phyloP scores from a whole-genome alignment of 2,888 invertebrate genomes.

The Nephrotoma appendiculata region DNA sequence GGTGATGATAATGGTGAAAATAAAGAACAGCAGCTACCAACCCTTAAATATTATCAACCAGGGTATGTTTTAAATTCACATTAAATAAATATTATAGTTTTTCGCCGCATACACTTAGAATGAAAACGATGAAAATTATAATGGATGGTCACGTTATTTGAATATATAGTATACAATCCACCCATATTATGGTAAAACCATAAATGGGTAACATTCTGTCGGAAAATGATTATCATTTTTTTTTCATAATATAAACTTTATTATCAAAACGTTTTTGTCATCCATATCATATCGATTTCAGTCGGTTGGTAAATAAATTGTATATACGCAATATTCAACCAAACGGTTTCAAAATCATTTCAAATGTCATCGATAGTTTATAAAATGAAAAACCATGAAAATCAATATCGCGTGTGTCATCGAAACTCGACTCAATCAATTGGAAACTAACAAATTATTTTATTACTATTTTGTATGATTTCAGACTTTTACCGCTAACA shows the following conservation, averaged over 20 bases:
- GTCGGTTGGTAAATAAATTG: background rate
- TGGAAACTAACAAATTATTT: background rate
- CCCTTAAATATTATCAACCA: background rate
- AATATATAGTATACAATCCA: background rate
- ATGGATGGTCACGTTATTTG: background rate
- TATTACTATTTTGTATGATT: background rate
- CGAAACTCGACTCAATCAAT: background rate
- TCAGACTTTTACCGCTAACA: constrained; percentile 9
- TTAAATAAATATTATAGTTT: background rate
- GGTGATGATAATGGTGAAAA: background rate
- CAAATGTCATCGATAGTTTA: background rate
- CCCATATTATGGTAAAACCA: background rate
- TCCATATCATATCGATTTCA: background rate
- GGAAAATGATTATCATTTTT: background rate
- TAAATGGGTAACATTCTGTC: background rate
- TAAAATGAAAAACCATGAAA: background rate
- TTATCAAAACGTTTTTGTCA: background rate
- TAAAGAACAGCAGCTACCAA: background rate
- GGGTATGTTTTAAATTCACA: background rate
- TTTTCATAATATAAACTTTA: background rate
- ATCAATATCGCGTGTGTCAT: background rate
- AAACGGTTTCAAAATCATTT: background rate
- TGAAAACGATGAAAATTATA: background rate
- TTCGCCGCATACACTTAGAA: background rate
- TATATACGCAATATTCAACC: background rate